Conservation (phyloP, 2,888 invertebrate species). For the Gasteruption jaculator region DNA sequence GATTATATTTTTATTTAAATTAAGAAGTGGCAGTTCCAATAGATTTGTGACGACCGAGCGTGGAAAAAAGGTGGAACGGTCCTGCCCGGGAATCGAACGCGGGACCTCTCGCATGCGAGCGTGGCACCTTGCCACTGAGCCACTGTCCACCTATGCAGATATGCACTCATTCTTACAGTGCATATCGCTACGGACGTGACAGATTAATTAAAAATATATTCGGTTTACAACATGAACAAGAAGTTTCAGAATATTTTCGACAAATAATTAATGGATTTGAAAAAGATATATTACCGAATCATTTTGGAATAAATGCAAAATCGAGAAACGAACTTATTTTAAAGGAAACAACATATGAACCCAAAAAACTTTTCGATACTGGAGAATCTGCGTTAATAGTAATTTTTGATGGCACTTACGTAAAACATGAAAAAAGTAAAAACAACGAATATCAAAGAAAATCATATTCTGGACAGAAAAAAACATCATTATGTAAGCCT, state of each 20-base stretch:
- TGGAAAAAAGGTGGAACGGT: too few relatives aligned
- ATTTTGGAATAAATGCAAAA: slow-evolving; percentile 9
- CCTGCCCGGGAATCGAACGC: too few relatives aligned
- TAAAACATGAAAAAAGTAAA: slow-evolving; percentile 9
- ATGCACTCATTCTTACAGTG: too few relatives aligned
- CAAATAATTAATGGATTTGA: slow-evolving; percentile 15
- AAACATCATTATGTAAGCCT: slow-evolving; percentile 25
- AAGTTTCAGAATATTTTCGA: slow-evolving; percentile 13
- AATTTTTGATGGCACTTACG: slow-evolving; percentile 14
- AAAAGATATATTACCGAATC: slow-evolving; percentile 13
- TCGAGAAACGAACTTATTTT: slow-evolving; percentile 13
- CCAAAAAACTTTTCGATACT: slow-evolving; percentile 5
- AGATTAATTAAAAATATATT: too few relatives aligned
- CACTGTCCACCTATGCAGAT: too few relatives aligned
- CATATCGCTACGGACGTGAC: too few relatives aligned
- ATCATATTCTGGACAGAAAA: slow-evolving; percentile 22
- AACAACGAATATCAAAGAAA: slow-evolving; percentile 13
- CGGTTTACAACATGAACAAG: slow-evolving; percentile 11
- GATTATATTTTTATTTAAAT: slow-evolving; percentile 19
- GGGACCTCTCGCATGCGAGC: too few relatives aligned
- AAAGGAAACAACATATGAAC: slow-evolving; percentile 12
- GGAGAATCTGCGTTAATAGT: slow-evolving; percentile 6
- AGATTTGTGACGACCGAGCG: too few relatives aligned
- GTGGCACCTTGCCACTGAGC: too few relatives aligned
- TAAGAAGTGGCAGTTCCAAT: slow-evolving; percentile 15